Conservation (phyloP, 2,888 invertebrate species). For the Lithosia quadra region DNA sequence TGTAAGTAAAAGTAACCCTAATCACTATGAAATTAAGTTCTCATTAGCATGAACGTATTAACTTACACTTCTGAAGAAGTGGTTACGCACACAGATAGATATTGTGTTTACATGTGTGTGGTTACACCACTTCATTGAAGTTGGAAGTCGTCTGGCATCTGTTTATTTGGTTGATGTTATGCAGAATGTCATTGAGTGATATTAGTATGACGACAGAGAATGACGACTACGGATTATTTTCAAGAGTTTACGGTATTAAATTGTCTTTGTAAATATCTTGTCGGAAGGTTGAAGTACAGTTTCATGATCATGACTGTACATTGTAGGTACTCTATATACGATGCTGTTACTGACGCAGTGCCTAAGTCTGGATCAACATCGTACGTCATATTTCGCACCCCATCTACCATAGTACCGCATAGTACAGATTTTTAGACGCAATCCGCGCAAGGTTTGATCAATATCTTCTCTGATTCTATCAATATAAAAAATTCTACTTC, state of each 20-base stretch:
- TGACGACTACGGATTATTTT: background rate
- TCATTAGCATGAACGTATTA: background rate
- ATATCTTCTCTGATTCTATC: too few species aligned
- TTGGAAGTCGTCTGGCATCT: background rate
- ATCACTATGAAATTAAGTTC: rapidly evolving
- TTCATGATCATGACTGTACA: too few species aligned
- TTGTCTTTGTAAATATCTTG: background rate
- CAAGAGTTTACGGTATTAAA: background rate
- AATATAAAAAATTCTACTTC: too few species aligned
- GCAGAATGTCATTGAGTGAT: constrained; percentile 6
- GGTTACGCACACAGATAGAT: too few species aligned
- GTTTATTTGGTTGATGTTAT: constrained; percentile 1
- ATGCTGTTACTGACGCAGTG: background rate
- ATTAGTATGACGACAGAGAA: background rate
- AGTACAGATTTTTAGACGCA: background rate
- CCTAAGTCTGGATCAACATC: background rate
- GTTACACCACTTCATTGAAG: background rate
- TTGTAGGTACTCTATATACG: too few species aligned
- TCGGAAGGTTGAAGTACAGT: too few species aligned
- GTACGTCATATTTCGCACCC: background rate
- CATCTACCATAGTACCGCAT: background rate
- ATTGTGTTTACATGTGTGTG: background rate
- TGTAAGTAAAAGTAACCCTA: background rate
- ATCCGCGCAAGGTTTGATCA: background rate
- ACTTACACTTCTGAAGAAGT: background rate